A percentile compares a stretch with the other conserved stretches of the same genome.
Evolutionary conservation across 1,140 invertebrate species (phyloP).

Genomic region (Wasmannia auropunctata): DNA sequence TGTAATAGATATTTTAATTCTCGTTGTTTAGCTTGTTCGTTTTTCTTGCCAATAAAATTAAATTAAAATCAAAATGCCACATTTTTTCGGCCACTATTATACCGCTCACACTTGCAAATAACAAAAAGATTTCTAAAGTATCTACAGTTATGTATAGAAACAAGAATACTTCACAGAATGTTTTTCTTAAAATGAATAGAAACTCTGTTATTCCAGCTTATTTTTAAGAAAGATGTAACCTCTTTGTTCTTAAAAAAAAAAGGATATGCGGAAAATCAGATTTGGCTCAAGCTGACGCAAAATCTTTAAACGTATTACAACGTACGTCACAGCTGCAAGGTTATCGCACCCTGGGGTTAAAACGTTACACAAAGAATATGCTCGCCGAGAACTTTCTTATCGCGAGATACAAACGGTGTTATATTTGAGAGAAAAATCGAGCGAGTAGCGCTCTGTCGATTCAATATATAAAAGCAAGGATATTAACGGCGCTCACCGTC

Average conservation of each 20-base stretch:
- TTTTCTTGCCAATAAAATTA: constrained; percentile 43
- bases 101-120: not conserved
- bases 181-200: not conserved
- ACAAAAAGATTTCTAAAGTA: not conserved
- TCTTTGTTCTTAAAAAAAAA: not conserved
- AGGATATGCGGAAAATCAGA: constrained; percentile 4
- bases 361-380: constrained; percentile 35
- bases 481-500: constrained; percentile 45
- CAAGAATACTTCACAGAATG: not conserved
- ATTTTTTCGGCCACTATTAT: constrained; percentile 38
- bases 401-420: constrained; percentile 48
- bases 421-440: constrained; percentile 59
- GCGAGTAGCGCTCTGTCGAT: constrained; percentile 27
- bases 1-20: not conserved
- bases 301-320: constrained; percentile 38
- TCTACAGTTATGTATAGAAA: not conserved
- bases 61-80: constrained; percentile 65
- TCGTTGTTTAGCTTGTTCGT: not conserved
- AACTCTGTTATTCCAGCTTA: not conserved
- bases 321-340: constrained; percentile 19
- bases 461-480: constrained; percentile 48
- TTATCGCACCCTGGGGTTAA: constrained; percentile 26
- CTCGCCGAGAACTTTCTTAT: constrained; percentile 45
- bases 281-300: constrained; percentile 26
- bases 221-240: not conserved